phyloP scores from a whole-genome alignment of 92 coral and sea anemone genomes.

The Palythoa grandiflora region DNA sequence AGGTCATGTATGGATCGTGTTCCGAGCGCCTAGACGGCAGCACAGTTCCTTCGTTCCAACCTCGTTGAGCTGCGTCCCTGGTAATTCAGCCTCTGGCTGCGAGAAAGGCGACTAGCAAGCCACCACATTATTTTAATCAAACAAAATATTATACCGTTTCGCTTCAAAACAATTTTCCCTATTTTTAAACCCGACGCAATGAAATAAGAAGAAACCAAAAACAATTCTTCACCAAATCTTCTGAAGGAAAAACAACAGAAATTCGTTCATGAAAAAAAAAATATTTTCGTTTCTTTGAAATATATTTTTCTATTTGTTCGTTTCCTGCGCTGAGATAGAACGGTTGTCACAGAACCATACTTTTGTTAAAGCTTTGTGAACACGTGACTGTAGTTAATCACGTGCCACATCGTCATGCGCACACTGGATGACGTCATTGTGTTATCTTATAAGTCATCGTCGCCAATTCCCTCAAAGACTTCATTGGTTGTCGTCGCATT shows the following conservation, averaged over 20 bases:
- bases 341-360: neutral
- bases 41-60: too few relatives aligned
- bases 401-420: conserved; percentile 12
- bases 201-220: too few relatives aligned
- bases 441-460: conserved; percentile 82
- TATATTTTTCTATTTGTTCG: neutral
- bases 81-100: too few relatives aligned
- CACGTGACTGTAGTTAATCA: neutral
- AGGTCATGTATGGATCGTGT: too few relatives aligned
- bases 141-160: too few relatives aligned
- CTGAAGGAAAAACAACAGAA: neutral
- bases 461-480: conserved; percentile 95
- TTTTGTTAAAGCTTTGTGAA: neutral
- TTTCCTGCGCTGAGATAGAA: neutral
- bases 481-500: conserved; percentile 79
- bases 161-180: too few relatives aligned
- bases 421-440: neutral
- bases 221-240: neutral
- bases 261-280: neutral
- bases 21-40: too few relatives aligned
- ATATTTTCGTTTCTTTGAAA: neutral
- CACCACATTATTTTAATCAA: too few relatives aligned
- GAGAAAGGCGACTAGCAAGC: too few relatives aligned
- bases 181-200: too few relatives aligned
- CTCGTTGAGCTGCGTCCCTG: too few relatives aligned